Evolutionary conservation across 2,113 vertebrate genomes (phyloP), one percentile per base, ranked within the genome.

Genomic region (Setophaga coronata): DNA sequence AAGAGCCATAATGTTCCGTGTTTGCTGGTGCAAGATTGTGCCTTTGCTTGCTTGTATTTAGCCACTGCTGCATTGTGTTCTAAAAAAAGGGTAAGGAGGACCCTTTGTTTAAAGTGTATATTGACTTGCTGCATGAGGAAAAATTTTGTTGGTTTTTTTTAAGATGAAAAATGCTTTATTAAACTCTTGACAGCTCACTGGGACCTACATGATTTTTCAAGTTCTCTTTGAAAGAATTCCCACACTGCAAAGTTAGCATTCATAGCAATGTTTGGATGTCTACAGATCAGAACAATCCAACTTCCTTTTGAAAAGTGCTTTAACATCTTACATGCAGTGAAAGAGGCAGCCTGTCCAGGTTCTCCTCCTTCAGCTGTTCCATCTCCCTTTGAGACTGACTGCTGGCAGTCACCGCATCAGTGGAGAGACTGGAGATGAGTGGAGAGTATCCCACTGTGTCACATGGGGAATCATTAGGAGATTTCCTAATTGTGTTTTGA

Each of bases 401-500:
- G 53, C 73, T 91, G 89, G 77, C 91, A 93, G 87, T 87, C 48
- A 89, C 42, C 0, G 0, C 69, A 69, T 74, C 86, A 81, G 6
- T 72, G 53, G 36, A 69, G 69, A 67, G 43, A 54, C 57, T 80
- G 53, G 57, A 62, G 78, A 74, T 57, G 93, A 83, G 71, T 31
- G 19, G 40, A 56, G 67, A 77, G 10, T 72, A 40, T 88, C 73
- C 70, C 58, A 81, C 65, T 90, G 38, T 66, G 42, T 67, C 60
- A 64, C 57, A 74, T 47, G 40, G 31, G 48, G 67, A 94, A 33
- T 86, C 61, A 86, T 85, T 90, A 69, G 66, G 72, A 82, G 74
- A 94, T 78, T 92, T 96, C 93, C 74, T 95, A 82, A 84, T 81
- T 95, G 64, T 72, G 38, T 90, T 93, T 95, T 86, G 58, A 92